Evolutionary conservation across 2,113 vertebrate genomes (phyloP), one percentile per base, ranked within the genome.

Genomic region (Leuciscus idus): DNA sequence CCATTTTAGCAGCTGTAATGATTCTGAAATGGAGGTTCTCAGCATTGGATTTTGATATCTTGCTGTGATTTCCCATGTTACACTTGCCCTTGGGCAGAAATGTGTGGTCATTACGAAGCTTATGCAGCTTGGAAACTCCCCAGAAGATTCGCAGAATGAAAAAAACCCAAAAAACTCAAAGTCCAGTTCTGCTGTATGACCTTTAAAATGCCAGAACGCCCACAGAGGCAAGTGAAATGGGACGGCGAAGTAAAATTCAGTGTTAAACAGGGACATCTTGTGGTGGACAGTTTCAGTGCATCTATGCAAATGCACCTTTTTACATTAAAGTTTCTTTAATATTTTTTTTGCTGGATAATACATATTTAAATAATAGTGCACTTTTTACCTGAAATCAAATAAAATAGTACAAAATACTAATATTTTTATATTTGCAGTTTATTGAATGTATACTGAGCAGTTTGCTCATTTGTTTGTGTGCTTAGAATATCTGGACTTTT

Each of bases 1-100:
- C 85, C 84, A 76, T 79, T 88, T 84, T 83, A 82, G 86, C 72
- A 73, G 72, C 82, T 85, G 68, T 87, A 79, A 87, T 89, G 85
- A 80, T 86, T 79, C 55, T 84, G 75, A 85, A 87, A 85, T 84
- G 62, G 46, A 52, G 82, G 78, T 33, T 73, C 68, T 78, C 88
- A 23, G 26, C 61, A 21, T 36, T 11, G 36, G 81, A 68, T 68
- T 78, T 81, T 76, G 52, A 39, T 70, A 39, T 77, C 73, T 55
- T 17, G 30, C 70, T 77, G 59, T 50, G 81, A 52, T 83, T 82
- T 86, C 83, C 70, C 82, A 46, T 15, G 36, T 52, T 19, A 48
- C 26, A 6, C 30, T 55, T 81, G 68, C 84, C 57, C 48, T 62
- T 61, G 78, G 61, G 72, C 39, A 72, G 55, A 84, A 61, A 50